These are phyloP conservation scores for Columba janthina DNA, from an alignment of 2,113 vertebrate species.

Conservation along the genomic window DNA sequence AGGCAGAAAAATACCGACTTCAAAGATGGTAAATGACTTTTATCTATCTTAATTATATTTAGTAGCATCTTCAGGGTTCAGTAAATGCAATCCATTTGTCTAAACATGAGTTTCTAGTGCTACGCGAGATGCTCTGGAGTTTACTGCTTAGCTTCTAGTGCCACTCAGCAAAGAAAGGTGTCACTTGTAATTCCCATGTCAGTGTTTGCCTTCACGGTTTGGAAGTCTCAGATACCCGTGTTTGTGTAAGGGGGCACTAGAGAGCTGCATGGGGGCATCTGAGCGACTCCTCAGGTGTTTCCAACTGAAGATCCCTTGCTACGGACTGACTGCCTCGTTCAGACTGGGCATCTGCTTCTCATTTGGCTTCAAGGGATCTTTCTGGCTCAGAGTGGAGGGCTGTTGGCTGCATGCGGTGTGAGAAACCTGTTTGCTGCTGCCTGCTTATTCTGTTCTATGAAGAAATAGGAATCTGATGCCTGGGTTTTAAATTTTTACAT, in stretches of 20 bases:
- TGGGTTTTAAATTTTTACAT: not conserved
- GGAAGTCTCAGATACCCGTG: not conserved
- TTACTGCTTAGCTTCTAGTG: not conserved
- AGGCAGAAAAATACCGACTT: constrained; percentile 84
- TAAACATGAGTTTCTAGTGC: not conserved
- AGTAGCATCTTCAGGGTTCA: not conserved
- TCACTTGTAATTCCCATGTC: not conserved
- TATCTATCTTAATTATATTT: not conserved
- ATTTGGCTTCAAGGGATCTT: not conserved
- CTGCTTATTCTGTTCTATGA: not conserved
- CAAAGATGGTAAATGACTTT: constrained; percentile 82
- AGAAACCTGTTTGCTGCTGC: not conserved
- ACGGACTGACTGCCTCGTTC: not conserved
- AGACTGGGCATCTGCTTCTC: not conserved
- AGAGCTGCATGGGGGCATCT: not conserved
- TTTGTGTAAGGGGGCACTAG: not conserved
- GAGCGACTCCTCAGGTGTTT: not conserved
- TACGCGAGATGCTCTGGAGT: not conserved
- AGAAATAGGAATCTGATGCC: not conserved
- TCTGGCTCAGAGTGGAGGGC: not conserved
- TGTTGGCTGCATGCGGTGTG: rapidly evolving
- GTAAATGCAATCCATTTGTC: not conserved
- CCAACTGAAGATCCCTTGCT: not conserved
- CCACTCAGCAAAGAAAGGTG: not conserved
- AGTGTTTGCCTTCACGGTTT: not conserved